Base-by-base conservation (phyloP, 1,140 invertebrate genomes). In the Goniozus legneri region DNA sequence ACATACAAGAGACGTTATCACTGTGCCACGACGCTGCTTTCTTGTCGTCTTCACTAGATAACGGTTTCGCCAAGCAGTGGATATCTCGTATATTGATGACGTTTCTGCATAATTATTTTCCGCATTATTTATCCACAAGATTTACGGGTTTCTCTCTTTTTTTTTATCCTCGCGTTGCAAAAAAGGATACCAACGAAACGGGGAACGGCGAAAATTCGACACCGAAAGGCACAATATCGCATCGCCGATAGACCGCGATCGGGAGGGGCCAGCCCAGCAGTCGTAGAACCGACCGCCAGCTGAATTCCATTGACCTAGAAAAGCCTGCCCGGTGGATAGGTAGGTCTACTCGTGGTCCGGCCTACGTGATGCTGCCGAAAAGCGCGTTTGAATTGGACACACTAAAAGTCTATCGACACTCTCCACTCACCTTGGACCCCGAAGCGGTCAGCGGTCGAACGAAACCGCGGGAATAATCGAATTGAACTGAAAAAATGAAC, bases 291-390 rank as follows among this genome's bases (percentile, higher is more conserved):
- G 44, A 47, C 49, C 51, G 56, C 48, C 51, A 54, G 43, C 62
- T 71, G 71, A 75, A 71, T 73, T 65, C 40, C 64, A 73, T 75
- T 75, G 66, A 73, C 72, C 71, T 47, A 73, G 58, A 64, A 72
- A 69, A 44, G 58, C 24, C 24, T 35, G 45, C 33, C 50, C 47
- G 47, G 48, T 64, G 56, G 54, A 47, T 56, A 56, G 51, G 47
- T 59, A 52, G 60, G 50, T 61, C 58, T 56, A 54, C 50, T 54
- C 47, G 47, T 56, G 53, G 46, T 30, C 67, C 60, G 63, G 60
- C 45, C 62, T 62, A 56, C 52, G 41, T 55, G 14, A 8, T 24
- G 40, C 36, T 55, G 52, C 58, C 64, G 47, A 68, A 68, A 68
- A 60, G 40, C 44, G 20, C 43, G 33, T 49, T 44, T 22, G 20